These are phyloP conservation scores for Scaeva pyrastri DNA, from an alignment of 2,888 invertebrate genomes.

Conservation along the genomic window DNA sequence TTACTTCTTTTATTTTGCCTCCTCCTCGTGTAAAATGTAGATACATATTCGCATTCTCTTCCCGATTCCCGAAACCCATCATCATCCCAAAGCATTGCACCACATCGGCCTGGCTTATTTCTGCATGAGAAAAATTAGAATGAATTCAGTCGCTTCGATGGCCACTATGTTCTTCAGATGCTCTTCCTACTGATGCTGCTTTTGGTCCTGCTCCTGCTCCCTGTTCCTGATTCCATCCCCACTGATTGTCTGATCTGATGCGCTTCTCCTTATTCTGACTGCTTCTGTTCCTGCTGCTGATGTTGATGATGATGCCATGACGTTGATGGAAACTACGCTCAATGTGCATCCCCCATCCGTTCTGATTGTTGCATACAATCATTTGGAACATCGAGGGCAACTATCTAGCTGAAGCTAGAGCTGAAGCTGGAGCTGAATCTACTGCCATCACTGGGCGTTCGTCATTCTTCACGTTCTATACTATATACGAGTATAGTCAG, in stretches of 20 bases:
- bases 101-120: slow-evolving; percentile 67
- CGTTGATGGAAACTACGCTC: slow-evolving; percentile 76
- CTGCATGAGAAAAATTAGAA: slow-evolving; percentile 72
- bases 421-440: slow-evolving; percentile 42
- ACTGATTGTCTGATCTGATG: slow-evolving; percentile 33
- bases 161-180: slow-evolving; percentile 26
- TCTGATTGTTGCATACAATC: slow-evolving; percentile 73
- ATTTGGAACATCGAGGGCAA: slow-evolving; percentile 73
- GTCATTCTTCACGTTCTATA: background rate
- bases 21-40: background rate
- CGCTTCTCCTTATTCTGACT: slow-evolving; percentile 36
- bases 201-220: background rate
- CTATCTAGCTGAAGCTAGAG: slow-evolving; percentile 28
- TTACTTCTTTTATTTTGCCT: slow-evolving; percentile 39
- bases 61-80: slow-evolving; percentile 5
- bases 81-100: background rate
- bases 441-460: slow-evolving; percentile 51
- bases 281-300: slow-evolving; percentile 54
- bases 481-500: background rate
- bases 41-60: slow-evolving; percentile 25
- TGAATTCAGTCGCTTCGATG: slow-evolving; percentile 73
- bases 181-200: background rate
- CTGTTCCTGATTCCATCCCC: too few relatives aligned
- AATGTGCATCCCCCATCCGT: slow-evolving; percentile 68
- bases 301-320: slow-evolving; percentile 75